Conservation (phyloP, 2,797 vertebrate genomes). For the Australoheros facetus region DNA sequence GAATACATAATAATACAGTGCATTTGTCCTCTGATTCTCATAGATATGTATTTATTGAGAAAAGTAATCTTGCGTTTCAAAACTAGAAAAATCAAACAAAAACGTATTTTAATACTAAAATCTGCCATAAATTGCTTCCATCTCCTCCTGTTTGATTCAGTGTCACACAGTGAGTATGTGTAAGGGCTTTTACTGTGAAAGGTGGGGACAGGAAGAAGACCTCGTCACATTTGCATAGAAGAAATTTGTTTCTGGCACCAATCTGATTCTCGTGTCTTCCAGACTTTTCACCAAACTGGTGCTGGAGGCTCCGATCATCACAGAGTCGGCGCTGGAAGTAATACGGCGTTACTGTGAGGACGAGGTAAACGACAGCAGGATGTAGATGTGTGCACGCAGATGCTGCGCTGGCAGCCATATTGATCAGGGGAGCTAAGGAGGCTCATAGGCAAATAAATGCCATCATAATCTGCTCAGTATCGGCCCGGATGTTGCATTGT, state of each 20-base stretch:
- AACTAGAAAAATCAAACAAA: background rate
- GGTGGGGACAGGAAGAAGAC: background rate
- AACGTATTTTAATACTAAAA: background rate
- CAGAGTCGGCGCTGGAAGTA: constrained; percentile 90
- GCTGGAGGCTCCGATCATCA: constrained; percentile 92
- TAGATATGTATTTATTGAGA: no score
- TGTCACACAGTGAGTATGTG: background rate
- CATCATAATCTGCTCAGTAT: no score
- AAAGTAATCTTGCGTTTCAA: background rate
- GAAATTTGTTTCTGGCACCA: background rate
- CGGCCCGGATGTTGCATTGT: no score
- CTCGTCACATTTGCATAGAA: background rate
- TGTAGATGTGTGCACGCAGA: background rate
- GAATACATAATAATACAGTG: no score
- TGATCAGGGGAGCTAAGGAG: no score
- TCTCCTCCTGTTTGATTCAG: background rate
- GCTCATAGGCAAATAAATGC: no score
- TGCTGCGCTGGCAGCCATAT: no score
- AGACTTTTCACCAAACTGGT: constrained; percentile 96
- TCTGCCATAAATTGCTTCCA: no score
- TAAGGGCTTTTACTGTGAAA: background rate
- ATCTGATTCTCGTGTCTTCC: background rate
- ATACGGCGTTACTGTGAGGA: constrained; percentile 97
- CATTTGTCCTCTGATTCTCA: no score
- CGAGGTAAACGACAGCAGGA: constrained; percentile 79